These are phyloP conservation scores for Miltochrista miniata DNA, from an alignment of 2,888 invertebrate genomes.

Conservation along the genomic window DNA sequence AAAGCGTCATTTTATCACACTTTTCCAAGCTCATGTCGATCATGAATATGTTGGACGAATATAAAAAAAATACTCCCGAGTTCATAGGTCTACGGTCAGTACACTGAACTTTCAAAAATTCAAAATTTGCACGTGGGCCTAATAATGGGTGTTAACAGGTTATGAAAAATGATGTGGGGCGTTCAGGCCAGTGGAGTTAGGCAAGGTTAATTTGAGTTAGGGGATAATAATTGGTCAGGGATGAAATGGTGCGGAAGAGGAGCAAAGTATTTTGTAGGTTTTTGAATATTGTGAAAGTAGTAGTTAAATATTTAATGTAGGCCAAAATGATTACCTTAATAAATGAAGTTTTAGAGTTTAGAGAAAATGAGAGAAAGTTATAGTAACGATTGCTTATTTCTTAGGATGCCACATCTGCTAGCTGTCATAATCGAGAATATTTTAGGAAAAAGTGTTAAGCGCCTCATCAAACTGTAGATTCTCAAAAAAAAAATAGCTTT, in stretches of 20 bases:
- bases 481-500: no score
- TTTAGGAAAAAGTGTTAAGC: no score
- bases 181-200: slow-evolving; percentile 7
- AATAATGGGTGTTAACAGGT: slow-evolving; percentile 15
- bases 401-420: no score
- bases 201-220: slow-evolving; percentile 10
- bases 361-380: no score
- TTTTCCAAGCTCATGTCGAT: slow-evolving; percentile 30
- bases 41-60: slow-evolving; percentile 36
- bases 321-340: no score
- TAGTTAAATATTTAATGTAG: not conserved
- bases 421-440: no score
- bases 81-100: slow-evolving; percentile 5
- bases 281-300: not conserved
- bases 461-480: no score
- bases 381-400: no score
- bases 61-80: slow-evolving; percentile 27
- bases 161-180: slow-evolving; percentile 22
- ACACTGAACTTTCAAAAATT: slow-evolving; percentile 11
- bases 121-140: no score
- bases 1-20: slow-evolving; percentile 39
- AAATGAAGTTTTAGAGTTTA: no score
- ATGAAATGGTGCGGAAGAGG: not conserved
- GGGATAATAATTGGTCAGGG: slow-evolving; percentile 11
- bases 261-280: not conserved